Percentiles rank a stretch among this genome's conserved stretches.
Evolutionary conservation across 2,888 invertebrate genomes (phyloP).

Genomic region (Zeuzera pyrina): DNA sequence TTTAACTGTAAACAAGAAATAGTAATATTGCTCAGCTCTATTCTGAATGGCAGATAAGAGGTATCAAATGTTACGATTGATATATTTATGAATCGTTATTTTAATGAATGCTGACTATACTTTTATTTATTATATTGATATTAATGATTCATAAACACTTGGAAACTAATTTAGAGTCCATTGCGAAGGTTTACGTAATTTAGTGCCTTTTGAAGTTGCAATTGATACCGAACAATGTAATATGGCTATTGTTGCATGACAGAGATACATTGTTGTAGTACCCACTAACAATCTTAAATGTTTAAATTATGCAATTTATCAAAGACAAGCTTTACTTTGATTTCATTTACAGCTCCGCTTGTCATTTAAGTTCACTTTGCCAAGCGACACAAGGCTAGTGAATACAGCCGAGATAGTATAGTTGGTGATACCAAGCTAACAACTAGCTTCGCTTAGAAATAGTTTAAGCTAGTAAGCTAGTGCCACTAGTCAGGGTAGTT

Average conservation of each 20-base stretch:
- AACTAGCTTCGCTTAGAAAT: too few species aligned
- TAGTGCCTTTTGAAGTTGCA: conserved; percentile 55
- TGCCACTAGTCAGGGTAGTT: too few species aligned
- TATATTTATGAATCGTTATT: too few species aligned
- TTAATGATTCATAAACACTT: conserved; percentile 60
- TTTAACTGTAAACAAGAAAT: background rate
- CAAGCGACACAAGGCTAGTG: too few species aligned
- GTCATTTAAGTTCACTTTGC: conserved; percentile 10
- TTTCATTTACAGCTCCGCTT: conserved; percentile 27
- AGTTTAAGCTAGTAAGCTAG: too few species aligned
- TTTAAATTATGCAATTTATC: conserved; percentile 57
- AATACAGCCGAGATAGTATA: too few species aligned
- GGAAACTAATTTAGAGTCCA: conserved; percentile 50
- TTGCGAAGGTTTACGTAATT: conserved; percentile 60
- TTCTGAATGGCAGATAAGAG: too few species aligned
- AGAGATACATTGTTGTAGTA: conserved; percentile 53
- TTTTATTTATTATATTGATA: too few species aligned
- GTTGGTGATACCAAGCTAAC: too few species aligned
- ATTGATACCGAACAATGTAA: conserved; percentile 56
- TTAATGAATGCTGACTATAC: too few species aligned
- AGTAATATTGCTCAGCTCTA: too few species aligned
- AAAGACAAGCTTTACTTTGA: conserved; percentile 41
- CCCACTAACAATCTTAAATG: conserved; percentile 48
- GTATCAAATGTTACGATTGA: too few species aligned
- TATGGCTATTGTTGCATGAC: conserved; percentile 55